Evolutionary conservation across 1,140 invertebrate species (phyloP).

Genomic region (Protaetia brevitarsis): DNA sequence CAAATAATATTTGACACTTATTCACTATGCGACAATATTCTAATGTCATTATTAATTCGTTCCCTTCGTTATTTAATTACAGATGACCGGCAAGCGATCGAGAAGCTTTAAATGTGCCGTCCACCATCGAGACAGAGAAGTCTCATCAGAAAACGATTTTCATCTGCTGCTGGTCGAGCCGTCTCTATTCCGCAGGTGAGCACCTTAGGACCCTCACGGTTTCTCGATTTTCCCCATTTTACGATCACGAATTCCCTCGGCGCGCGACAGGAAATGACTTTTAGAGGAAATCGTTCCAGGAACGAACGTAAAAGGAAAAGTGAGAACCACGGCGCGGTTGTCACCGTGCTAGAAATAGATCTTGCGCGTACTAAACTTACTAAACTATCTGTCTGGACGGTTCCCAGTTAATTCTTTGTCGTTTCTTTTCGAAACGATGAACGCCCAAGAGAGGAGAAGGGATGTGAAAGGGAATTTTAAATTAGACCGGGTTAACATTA

Average conservation of each 20-base stretch:
- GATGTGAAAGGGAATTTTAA: too few species aligned
- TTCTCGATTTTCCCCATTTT: background rate
- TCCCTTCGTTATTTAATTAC: slow-evolving; percentile 50
- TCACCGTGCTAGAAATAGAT: slow-evolving; percentile 4
- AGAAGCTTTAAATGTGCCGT: slow-evolving; percentile 94
- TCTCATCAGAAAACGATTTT: slow-evolving; percentile 89
- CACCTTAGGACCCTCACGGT: background rate
- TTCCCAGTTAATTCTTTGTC: background rate
- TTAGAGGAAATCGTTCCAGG: background rate
- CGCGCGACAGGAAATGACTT: slow-evolving; percentile 1
- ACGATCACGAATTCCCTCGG: background rate
- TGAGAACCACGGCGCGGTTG: slow-evolving; percentile 1
- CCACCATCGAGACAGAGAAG: slow-evolving; percentile 86
- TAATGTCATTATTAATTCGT: background rate
- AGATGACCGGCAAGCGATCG: slow-evolving; percentile 93
- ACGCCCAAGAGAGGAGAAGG: too few species aligned
- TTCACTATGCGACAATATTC: background rate
- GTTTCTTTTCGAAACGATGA: too few species aligned
- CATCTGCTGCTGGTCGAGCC: slow-evolving; percentile 78
- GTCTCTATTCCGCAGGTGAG: slow-evolving; percentile 74
- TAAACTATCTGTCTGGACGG: background rate
- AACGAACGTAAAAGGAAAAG: background rate
- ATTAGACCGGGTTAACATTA: too few species aligned
- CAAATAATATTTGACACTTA: too few species aligned
- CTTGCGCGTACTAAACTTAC: background rate